A percentile compares a stretch with the other conserved stretches of the same genome.
Conservation (phyloP, 2,797 vertebrate genomes). For the Melanitta fusca region DNA sequence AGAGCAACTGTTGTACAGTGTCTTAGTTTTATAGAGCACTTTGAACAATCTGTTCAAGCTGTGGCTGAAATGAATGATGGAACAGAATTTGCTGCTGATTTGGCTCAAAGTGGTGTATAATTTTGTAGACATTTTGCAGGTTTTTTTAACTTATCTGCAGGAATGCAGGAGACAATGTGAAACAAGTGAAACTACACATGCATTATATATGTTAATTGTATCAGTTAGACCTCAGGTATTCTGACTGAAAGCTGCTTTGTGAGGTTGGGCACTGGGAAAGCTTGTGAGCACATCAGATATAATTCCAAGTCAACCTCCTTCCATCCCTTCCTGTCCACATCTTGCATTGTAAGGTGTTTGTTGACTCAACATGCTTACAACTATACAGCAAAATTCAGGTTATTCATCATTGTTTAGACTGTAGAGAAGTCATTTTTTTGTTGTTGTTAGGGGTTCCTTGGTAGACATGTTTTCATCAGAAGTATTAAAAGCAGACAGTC, state of each 20-base stretch:
- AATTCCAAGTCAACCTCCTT: background rate
- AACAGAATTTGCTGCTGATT: constrained; percentile 57
- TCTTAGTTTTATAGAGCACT: constrained; percentile 55
- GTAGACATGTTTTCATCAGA: background rate
- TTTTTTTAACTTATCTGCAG: constrained; percentile 65
- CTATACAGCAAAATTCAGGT: background rate
- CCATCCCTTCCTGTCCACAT: background rate
- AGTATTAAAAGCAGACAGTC: background rate
- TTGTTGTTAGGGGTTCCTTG: background rate
- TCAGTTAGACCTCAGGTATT: constrained; percentile 76
- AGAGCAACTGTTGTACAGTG: background rate
- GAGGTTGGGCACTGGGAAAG: constrained; percentile 26
- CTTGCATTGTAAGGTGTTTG: background rate
- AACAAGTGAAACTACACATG: background rate
- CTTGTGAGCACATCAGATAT: background rate
- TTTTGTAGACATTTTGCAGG: constrained; percentile 37
- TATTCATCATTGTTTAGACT: background rate
- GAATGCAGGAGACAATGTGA: constrained; percentile 70
- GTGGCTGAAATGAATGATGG: background rate
- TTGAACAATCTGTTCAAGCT: background rate
- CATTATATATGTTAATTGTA: constrained; percentile 41
- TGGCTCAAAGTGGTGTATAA: constrained; percentile 20
- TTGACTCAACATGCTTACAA: background rate
- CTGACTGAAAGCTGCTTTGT: constrained; percentile 67
- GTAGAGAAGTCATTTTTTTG: background rate